Evolutionary conservation across 2,797 vertebrate genomes (phyloP).

Genomic region (Aulostomus chinensis): DNA sequence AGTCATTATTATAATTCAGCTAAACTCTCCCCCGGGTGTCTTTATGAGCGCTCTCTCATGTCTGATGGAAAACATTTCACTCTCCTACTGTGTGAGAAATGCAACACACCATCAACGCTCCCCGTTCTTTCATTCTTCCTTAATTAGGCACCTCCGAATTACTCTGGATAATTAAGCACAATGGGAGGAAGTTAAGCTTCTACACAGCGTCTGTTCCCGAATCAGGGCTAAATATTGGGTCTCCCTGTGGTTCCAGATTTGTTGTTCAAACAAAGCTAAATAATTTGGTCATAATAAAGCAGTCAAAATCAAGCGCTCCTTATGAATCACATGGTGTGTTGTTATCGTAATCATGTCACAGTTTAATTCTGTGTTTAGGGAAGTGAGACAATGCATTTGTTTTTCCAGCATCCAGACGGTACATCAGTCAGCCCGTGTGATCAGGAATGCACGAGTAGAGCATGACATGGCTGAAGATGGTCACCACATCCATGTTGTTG

Average conservation of each 20-base stretch:
- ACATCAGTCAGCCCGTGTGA: no score
- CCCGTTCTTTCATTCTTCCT: slow-evolving; percentile 50
- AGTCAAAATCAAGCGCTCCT: slow-evolving; percentile 1
- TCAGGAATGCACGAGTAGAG: no score
- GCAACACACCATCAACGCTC: slow-evolving; percentile 33
- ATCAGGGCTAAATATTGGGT: slow-evolving; percentile 39
- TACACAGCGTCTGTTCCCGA: slow-evolving; percentile 36
- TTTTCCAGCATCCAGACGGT: no score
- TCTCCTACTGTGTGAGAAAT: slow-evolving; percentile 60
- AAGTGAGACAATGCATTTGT: no score
- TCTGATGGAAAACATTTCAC: slow-evolving; percentile 65
- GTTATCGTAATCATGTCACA: not conserved
- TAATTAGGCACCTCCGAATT: slow-evolving; percentile 64
- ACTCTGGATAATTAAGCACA: slow-evolving; percentile 59
- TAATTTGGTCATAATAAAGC: not conserved
- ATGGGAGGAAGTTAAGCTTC: slow-evolving; percentile 47
- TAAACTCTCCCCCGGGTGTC: slow-evolving; percentile 37
- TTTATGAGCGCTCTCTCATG: slow-evolving; percentile 51
- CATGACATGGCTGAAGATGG: no score
- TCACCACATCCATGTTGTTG: no score
- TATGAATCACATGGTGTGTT: not conserved
- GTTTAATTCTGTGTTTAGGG: not conserved
- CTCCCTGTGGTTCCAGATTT: slow-evolving; percentile 7
- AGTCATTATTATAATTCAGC: slow-evolving; percentile 54
- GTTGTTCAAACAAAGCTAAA: slow-evolving; percentile 22